A percentile compares a stretch with the other conserved stretches of the same genome.
phyloP scores from a whole-genome alignment of 2,888 invertebrate genomes.

The Cryptocephalus primarius region DNA sequence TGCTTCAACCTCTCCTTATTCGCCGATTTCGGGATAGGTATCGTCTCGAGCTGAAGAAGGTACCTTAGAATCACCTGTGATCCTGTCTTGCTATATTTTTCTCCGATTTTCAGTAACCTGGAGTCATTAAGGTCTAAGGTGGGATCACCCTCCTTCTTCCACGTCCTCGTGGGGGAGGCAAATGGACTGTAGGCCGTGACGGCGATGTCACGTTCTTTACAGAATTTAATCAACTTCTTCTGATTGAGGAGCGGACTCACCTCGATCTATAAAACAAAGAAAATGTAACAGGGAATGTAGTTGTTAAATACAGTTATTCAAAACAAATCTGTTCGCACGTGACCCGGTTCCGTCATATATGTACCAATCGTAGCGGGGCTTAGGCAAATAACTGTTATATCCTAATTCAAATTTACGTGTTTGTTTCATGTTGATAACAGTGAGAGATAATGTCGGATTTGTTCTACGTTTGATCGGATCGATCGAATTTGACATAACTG shows the following conservation, averaged over 20 bases:
- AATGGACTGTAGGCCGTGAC: conserved; percentile 73
- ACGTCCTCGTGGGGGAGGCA: conserved; percentile 62
- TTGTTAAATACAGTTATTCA: too few relatives aligned
- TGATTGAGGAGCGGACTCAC: conserved; percentile 56
- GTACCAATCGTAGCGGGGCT: too few relatives aligned
- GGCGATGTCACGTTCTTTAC: conserved; percentile 49
- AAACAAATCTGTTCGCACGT: too few relatives aligned
- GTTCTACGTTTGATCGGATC: too few relatives aligned
- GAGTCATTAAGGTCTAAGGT: conserved; percentile 46
- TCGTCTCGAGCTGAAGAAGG: conserved; percentile 39
- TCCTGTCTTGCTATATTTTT: conserved; percentile 52
- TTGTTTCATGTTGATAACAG: too few relatives aligned
- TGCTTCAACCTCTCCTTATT: conserved; percentile 41
- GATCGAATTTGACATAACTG: too few relatives aligned
- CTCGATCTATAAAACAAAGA: conserved; percentile 47
- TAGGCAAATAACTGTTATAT: too few relatives aligned
- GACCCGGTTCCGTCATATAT: too few relatives aligned
- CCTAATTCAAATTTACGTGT: too few relatives aligned
- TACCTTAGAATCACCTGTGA: conserved; percentile 62
- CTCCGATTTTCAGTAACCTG: conserved; percentile 48
- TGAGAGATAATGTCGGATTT: too few relatives aligned
- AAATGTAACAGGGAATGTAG: neutral
- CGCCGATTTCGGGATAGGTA: conserved; percentile 49
- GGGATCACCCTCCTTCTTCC: conserved; percentile 55
- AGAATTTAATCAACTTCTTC: conserved; percentile 52